These are phyloP conservation scores for Dromiciops gliroides DNA, from an alignment of 2,113 vertebrate species.

Conservation along the genomic window DNA sequence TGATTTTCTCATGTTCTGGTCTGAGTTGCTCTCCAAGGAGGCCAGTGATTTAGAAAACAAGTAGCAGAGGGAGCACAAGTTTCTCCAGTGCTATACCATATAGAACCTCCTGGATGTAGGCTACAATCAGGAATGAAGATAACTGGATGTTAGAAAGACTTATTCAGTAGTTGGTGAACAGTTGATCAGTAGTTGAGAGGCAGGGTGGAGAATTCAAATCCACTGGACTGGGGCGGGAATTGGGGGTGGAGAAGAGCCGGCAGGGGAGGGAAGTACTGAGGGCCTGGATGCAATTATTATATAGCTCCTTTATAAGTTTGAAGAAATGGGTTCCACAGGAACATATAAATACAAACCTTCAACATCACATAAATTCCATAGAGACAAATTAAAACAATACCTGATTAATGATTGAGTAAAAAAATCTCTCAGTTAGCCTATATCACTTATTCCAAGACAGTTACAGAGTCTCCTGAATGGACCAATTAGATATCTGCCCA, in stretches of 20 bases:
- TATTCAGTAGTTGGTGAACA: too few species aligned
- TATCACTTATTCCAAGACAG: constrained; percentile 96
- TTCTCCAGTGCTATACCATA: constrained; percentile 91
- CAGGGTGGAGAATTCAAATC: constrained; percentile 92
- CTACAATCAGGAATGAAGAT: constrained; percentile 91
- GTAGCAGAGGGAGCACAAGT: constrained; percentile 90
- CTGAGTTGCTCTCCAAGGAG: constrained; percentile 86
- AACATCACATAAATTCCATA: constrained; percentile 93
- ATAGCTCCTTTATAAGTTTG: constrained; percentile 98
- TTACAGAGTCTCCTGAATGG: constrained; percentile 98
- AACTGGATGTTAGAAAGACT: constrained; percentile 75
- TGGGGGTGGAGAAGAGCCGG: too few species aligned
- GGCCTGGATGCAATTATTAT: constrained; percentile 96
- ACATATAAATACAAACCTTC: constrained; percentile 96
- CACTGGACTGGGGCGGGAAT: constrained; percentile 95
- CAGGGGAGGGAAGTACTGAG: constrained; percentile 93
- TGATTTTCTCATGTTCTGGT: constrained; percentile 87
- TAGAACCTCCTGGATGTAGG: constrained; percentile 90
- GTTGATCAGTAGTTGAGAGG: constrained; percentile 86
- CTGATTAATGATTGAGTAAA: constrained; percentile 91
- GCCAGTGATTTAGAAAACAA: constrained; percentile 90
- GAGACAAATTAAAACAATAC: constrained; percentile 92
- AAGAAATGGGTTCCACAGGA: constrained; percentile 96
- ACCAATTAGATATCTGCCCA: constrained; percentile 98
- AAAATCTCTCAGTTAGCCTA: constrained; percentile 94